Conservation (phyloP, 1,140 invertebrate species). For the Lineus longissimus region DNA sequence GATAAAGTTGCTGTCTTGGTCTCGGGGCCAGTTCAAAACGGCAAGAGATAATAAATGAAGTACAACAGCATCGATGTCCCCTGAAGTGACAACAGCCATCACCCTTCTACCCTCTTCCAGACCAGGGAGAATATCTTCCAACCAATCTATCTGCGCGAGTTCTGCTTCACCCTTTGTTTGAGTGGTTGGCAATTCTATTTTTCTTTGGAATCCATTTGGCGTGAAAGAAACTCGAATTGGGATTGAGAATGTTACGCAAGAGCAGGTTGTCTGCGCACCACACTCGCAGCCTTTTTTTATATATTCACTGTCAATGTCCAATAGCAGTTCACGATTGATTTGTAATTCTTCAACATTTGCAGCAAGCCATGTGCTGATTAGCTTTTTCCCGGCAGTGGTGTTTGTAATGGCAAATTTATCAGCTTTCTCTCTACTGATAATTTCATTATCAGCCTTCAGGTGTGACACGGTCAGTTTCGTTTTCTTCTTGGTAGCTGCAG, state of each 20-base stretch:
- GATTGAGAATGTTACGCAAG: too few relatives aligned
- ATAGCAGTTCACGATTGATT: background rate
- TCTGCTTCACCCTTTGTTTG: conserved; percentile 14
- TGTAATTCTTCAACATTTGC: background rate
- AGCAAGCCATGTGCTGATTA: background rate
- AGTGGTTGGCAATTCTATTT: background rate
- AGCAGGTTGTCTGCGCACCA: conserved; percentile 9
- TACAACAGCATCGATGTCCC: conserved; percentile 15
- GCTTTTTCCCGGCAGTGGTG: too few relatives aligned
- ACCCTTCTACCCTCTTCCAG: background rate
- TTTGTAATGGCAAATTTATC: too few relatives aligned
- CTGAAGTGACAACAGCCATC: conserved; percentile 12
- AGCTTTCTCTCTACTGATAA: too few relatives aligned
- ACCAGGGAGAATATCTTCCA: background rate
- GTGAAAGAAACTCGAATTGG: too few relatives aligned
- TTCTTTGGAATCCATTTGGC: background rate
- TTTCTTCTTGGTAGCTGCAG: too few relatives aligned
- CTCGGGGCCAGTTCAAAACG: background rate
- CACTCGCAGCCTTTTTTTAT: background rate
- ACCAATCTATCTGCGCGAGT: conserved; percentile 7
- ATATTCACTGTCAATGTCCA: conserved; percentile 11
- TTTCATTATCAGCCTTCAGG: too few relatives aligned
- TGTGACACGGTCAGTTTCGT: too few relatives aligned
- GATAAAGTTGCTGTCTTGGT: background rate
- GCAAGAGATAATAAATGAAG: conserved; percentile 7